Evolutionary conservation across 2,888 invertebrate genomes (phyloP).

Genomic region (Tetragonula carbonaria): DNA sequence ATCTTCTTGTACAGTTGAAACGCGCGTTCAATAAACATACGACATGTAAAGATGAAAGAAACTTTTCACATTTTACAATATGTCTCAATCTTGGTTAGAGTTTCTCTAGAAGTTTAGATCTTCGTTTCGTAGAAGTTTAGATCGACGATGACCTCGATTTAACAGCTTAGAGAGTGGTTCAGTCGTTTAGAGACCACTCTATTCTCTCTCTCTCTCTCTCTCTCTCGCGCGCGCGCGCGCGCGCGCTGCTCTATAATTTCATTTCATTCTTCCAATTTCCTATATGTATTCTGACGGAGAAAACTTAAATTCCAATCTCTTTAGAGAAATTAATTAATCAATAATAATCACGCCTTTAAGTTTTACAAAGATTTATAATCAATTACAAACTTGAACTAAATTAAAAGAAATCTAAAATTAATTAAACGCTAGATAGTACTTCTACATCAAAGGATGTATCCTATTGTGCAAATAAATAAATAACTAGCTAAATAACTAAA

Average conservation of each 20-base stretch:
- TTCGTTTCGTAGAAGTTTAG: neutral
- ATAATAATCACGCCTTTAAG: too few relatives aligned
- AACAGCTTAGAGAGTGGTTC: neutral
- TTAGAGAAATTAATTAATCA: neutral
- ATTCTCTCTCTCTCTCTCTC: neutral
- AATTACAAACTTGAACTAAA: too few relatives aligned
- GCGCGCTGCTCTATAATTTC: neutral
- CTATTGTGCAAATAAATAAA: too few relatives aligned
- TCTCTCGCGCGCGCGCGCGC: neutral
- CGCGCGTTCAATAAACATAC: neutral
- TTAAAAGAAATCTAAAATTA: too few relatives aligned
- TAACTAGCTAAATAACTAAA: neutral
- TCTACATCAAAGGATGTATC: too few relatives aligned
- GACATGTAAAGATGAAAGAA: neutral
- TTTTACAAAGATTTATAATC: too few relatives aligned
- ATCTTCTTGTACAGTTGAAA: neutral
- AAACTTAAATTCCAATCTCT: neutral
- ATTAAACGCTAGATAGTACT: too few relatives aligned
- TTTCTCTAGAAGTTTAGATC: neutral
- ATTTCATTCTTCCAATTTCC: neutral
- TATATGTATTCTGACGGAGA: neutral
- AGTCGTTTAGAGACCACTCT: neutral
- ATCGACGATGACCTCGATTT: neutral
- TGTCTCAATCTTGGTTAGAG: neutral
- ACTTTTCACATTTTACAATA: neutral